Conservation (phyloP, 2,113 vertebrate species). For the Erythrocebus patas region DNA sequence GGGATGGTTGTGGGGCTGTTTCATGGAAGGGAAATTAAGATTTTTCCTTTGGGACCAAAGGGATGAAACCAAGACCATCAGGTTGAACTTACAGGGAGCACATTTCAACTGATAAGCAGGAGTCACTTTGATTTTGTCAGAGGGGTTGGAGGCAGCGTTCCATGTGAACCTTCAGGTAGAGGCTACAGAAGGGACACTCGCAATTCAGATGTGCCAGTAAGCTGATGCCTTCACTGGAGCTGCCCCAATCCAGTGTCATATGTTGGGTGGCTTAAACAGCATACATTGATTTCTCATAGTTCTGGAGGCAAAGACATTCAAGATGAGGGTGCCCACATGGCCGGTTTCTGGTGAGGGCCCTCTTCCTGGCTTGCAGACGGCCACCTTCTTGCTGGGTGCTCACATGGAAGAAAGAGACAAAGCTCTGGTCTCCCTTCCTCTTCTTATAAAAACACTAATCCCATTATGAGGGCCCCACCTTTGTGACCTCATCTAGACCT, state of each 20-base stretch:
- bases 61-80: background rate
- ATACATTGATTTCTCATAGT: background rate
- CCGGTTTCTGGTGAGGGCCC: background rate
- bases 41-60: background rate
- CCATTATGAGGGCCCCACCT: background rate
- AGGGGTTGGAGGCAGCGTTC: background rate
- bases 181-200: background rate
- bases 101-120: background rate
- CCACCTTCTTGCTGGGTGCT: background rate
- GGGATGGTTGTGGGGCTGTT: background rate
- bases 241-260: background rate
- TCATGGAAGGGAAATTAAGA: background rate
- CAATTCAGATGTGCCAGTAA: background rate
- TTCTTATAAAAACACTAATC: background rate
- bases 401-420: background rate
- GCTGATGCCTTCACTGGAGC: background rate
- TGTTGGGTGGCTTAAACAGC: background rate
- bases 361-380: background rate
- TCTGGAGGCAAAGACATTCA: background rate
- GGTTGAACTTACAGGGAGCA: background rate
- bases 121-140: background rate
- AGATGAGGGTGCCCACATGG: background rate
- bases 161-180: background rate
- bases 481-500: background rate
- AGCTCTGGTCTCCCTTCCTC: background rate